Base-by-base conservation (phyloP, 2,888 invertebrate genomes). In the Pharmacophagus antenor region DNA sequence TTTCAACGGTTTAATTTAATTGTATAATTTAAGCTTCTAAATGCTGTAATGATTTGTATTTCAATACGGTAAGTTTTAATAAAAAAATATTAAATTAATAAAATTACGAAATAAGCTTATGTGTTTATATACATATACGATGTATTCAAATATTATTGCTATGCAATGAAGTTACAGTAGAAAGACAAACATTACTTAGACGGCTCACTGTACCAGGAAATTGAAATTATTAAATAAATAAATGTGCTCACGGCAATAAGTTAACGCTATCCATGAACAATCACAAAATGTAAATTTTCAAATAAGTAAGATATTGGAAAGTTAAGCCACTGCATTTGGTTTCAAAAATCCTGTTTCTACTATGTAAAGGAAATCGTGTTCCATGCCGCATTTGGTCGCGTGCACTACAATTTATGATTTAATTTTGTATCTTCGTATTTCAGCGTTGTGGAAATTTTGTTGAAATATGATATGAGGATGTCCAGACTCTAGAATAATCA, bases 161-260 rank as follows among this genome's bases (percentile, higher is more conserved):
- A n/a, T n/a, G n/a, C n/a, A n/a, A n/a, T n/a, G n/a, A n/a, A n/a
- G n/a, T n/a, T n/a, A n/a, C n/a, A n/a, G n/a, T n/a, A n/a, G n/a
- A n/a, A n/a, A n/a, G n/a, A n/a, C n/a, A n/a, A n/a, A n/a, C n/a
- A n/a, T n/a, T n/a, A n/a, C n/a, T n/a, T n/a, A n/a, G n/a, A n/a
- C n/a, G n/a, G n/a, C n/a, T n/a, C n/a, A 76, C 77, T 42, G 17
- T 42, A 42, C 15, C 31, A 42, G 42, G 17, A 42, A 42, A 42
- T 18, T 42, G 42, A 42, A 17, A 42, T n/a, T 4, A 4, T 17
- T 17, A 42, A 17, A 17, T 42, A 42, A 42, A 42, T 15, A 42
- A 17, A n/a, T 6, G 42, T 15, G 18, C n/a, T 17, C 42, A 18
- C n/a, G 17, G 42, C 42, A 17, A 42, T 42, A 42, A 15, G 17